Base-by-base conservation (phyloP, 2,888 invertebrate species). In the Dioctria rufipes region DNA sequence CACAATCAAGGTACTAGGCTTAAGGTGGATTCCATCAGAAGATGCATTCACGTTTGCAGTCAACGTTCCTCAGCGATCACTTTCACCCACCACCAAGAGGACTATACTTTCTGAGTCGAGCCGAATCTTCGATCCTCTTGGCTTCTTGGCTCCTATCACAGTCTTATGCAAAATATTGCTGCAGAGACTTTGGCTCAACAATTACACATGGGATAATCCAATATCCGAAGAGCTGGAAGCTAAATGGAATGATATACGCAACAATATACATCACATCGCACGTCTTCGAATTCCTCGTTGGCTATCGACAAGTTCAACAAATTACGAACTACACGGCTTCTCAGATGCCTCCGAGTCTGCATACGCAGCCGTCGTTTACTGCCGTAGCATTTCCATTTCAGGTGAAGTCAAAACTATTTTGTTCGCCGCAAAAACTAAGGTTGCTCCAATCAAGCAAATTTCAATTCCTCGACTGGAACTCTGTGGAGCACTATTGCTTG, bases 331-430 rank as follows among this genome's bases (percentile, higher is more conserved):
- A 9, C 83, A 84, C 78, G 61, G 84, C 4, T 84, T 84, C 65
- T 81, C 82, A 4, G 85, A 85, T 81, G 80, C 82, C 0, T 85
- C 85, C 67, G 84, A 84, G 43, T 11, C 42, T 2, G 84, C 83
- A 2, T 80, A 71, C n/a, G 69, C 61, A 9, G 83, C 83, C 5
- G 83, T 83, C 11, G 82, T 83, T 0, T 85, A 85, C 69, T 43
- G 85, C 40, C 80, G 83, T 1, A 78, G 81, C 3, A 39, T 11
- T n/a, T 42, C 61, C 8, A 4, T 2, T 5, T 13, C 67, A 11
- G 81, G 54, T 3, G 49, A 40, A 2, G 25, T 37, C 6, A 25
- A 49, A 5, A 80, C 83, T 2, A 78, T 63, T 13, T 6, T 78
- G 6, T n/a, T 73, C 1, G 51, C 54, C 37, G 13, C 81, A 3